Conservation (phyloP, 2,797 vertebrate species). For the Parauchenoglanis punctatus region DNA sequence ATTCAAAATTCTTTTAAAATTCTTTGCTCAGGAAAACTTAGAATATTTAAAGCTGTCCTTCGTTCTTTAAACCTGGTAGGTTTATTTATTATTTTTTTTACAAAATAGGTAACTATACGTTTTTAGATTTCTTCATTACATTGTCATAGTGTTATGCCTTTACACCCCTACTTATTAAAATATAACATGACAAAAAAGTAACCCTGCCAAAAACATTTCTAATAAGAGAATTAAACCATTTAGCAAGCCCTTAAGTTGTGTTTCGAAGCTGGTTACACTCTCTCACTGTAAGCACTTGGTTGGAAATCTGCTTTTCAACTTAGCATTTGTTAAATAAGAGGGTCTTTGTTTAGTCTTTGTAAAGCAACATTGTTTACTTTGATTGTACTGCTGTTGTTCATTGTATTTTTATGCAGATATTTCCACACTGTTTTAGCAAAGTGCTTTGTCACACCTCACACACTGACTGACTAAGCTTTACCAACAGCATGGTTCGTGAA, state of each 20-base stretch:
- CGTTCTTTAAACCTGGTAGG: not conserved
- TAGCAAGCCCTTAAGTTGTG: not conserved
- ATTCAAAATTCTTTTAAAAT: not conserved
- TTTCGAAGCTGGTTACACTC: slow-evolving; percentile 11
- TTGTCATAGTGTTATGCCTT: too few species aligned
- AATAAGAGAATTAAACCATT: slow-evolving; percentile 4
- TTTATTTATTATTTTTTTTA: not conserved
- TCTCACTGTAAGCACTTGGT: slow-evolving; percentile 5
- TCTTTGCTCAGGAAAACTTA: not conserved
- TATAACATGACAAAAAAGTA: not conserved
- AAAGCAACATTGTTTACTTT: slow-evolving; percentile 39
- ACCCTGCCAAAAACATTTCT: not conserved
- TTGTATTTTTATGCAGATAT: slow-evolving; percentile 20
- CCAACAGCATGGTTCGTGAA: not conserved
- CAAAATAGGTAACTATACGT: not conserved
- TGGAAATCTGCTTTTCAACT: slow-evolving; percentile 27
- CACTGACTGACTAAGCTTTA: slow-evolving; percentile 5
- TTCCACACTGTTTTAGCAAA: slow-evolving; percentile 35
- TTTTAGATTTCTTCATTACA: not conserved
- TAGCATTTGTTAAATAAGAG: slow-evolving; percentile 26
- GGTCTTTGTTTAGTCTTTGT: slow-evolving; percentile 39
- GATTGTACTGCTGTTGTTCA: slow-evolving; percentile 38
- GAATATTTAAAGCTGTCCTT: not conserved
- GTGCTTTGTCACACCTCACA: slow-evolving; percentile 33
- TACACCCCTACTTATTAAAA: not conserved